phyloP scores from a whole-genome alignment of 2,797 vertebrate species.

The Sylvia borin region DNA sequence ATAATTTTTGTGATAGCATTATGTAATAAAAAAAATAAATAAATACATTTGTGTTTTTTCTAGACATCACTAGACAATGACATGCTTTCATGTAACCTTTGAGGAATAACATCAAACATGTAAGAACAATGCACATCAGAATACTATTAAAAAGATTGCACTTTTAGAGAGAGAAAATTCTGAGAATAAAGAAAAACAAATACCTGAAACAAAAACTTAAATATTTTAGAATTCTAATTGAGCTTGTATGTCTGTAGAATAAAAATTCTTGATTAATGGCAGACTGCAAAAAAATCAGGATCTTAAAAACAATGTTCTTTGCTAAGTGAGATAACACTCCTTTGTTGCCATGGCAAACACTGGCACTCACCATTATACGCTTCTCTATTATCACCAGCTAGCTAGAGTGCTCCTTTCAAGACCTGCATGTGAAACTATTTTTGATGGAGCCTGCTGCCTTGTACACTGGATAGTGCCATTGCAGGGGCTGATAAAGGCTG shows the following conservation, averaged over 20 bases:
- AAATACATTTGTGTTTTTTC: not conserved
- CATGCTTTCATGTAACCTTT: not conserved
- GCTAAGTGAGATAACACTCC: not conserved
- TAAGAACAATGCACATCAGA: not conserved
- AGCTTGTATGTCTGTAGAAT: not conserved
- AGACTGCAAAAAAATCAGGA: not conserved
- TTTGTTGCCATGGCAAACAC: not conserved
- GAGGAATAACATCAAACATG: not conserved
- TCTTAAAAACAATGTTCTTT: not conserved
- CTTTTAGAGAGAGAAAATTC: not conserved
- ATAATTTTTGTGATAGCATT: not conserved
- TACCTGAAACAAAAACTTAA: not conserved
- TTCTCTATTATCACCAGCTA: not conserved
- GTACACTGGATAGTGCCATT: not conserved
- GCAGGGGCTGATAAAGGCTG: not conserved
- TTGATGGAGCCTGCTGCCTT: not conserved
- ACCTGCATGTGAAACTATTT: not conserved
- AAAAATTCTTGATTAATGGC: not conserved
- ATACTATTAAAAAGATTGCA: not conserved
- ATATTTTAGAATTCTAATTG: not conserved
- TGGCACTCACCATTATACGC: not conserved
- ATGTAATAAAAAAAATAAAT: not conserved
- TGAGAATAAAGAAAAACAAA: not conserved
- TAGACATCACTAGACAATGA: not conserved
- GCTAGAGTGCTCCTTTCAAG: not conserved